Evolutionary conservation across 2,113 vertebrate genomes (phyloP).

Genomic region (Dicerorhinus sumatrensis): DNA sequence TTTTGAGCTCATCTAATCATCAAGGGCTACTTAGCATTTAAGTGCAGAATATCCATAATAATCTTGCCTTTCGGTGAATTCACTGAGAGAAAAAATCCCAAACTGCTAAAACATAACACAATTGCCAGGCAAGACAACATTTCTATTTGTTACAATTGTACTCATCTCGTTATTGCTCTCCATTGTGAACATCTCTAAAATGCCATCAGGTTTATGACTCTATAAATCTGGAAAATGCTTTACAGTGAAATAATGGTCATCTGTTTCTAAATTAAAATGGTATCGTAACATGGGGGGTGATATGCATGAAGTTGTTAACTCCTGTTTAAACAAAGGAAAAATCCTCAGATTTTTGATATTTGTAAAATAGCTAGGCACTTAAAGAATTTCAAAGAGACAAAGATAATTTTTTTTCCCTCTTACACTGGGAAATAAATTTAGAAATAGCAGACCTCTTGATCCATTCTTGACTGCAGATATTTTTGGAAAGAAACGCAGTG

Average conservation of each 20-base stretch:
- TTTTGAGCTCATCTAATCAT: conserved; percentile 21
- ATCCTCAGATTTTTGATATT: background rate
- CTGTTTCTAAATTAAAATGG: conserved; percentile 82
- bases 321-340: conserved; percentile 61
- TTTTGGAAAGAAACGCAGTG: background rate
- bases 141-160: conserved; percentile 68
- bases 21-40: background rate
- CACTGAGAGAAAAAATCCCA: background rate
- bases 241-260: conserved; percentile 79
- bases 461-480: background rate
- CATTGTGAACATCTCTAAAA: conserved; percentile 73
- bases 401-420: background rate
- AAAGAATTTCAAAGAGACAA: conserved; percentile 41
- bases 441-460: background rate
- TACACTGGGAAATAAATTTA: conserved; percentile 18
- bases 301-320: conserved; percentile 73
- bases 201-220: conserved; percentile 77
- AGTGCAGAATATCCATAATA: background rate
- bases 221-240: conserved; percentile 82
- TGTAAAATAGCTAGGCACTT: background rate
- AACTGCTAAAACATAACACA: conserved; percentile 29
- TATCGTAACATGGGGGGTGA: conserved; percentile 66
- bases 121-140: conserved; percentile 39
- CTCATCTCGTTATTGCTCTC: conserved; percentile 55
- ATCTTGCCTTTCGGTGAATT: background rate